Conservation (phyloP, 2,113 vertebrate genomes). For the Xyliphius kryptos region DNA sequence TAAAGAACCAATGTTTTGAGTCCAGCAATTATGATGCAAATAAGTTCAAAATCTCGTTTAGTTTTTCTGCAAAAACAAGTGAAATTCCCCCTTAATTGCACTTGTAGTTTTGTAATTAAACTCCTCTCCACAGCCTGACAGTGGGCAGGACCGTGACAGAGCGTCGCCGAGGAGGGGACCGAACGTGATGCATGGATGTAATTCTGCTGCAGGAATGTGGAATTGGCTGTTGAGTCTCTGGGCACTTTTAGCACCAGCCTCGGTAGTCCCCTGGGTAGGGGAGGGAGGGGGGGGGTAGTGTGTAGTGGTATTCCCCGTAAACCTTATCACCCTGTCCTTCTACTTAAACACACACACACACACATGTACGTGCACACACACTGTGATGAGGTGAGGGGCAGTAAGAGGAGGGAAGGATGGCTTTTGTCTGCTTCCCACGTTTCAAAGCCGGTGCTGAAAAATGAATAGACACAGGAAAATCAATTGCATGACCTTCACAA, state of each 20-base stretch:
- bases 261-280: neutral
- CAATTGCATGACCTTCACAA: conserved; percentile 79
- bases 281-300: conserved; percentile 12
- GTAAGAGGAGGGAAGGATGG: conserved; percentile 50
- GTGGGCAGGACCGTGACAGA: conserved; percentile 13
- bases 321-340: conserved; percentile 45
- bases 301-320: conserved; percentile 7
- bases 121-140: conserved; percentile 13
- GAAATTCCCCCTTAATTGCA: conserved; percentile 16
- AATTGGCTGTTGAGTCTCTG: conserved; percentile 35
- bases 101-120: conserved; percentile 10
- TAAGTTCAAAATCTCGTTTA: too few species aligned
- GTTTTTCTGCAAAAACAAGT: too few species aligned
- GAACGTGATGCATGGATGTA: conserved; percentile 66
- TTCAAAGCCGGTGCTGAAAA: conserved; percentile 78
- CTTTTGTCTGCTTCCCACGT: conserved; percentile 80
- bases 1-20: too few species aligned
- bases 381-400: conserved; percentile 43
- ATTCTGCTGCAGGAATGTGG: conserved; percentile 64
- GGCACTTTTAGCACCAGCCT: conserved; percentile 8
- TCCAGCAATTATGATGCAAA: too few species aligned
- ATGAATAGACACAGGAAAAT: conserved; percentile 79
- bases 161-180: conserved; percentile 12
- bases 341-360: conserved; percentile 17
- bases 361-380: conserved; percentile 4